phyloP scores from a whole-genome alignment of 2,888 invertebrate genomes.

The Nomada ruficornis region DNA sequence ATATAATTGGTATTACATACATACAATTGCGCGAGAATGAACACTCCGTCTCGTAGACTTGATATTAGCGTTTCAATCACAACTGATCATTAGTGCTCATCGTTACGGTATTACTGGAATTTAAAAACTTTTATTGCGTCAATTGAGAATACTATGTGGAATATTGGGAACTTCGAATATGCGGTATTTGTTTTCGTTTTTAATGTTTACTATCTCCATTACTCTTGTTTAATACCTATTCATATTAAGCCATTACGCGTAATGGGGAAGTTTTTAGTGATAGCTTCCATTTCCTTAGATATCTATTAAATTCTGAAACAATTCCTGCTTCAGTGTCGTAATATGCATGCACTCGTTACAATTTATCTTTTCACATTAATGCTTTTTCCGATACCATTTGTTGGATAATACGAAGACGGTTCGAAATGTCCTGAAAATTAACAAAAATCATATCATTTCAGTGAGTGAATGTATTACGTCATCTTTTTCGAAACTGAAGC shows the following conservation, averaged over 20 bases:
- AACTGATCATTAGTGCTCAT: neutral
- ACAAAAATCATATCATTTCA: no score
- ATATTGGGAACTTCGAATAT: conserved; percentile 9
- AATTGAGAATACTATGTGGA: neutral
- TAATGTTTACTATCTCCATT: conserved; percentile 3
- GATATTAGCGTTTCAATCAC: neutral
- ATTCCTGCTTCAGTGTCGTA: no score
- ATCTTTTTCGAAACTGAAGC: neutral
- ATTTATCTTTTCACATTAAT: no score
- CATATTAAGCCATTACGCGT: neutral
- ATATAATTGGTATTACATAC: neutral
- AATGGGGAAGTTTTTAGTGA: neutral
- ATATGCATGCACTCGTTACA: no score
- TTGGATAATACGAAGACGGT: no score
- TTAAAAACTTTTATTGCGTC: neutral
- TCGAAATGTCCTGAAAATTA: no score
- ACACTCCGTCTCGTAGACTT: no score
- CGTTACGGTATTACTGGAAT: neutral
- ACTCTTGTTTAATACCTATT: neutral
- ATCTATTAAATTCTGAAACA: no score
- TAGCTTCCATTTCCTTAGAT: neutral
- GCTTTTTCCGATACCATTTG: no score
- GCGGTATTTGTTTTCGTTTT: neutral
- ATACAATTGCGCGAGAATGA: neutral
- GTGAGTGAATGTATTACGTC: neutral